Percentiles rank a stretch among this genome's conserved stretches.
Evolutionary conservation across 2,797 vertebrate genomes (phyloP).

Genomic region (Fringilla coelebs): DNA sequence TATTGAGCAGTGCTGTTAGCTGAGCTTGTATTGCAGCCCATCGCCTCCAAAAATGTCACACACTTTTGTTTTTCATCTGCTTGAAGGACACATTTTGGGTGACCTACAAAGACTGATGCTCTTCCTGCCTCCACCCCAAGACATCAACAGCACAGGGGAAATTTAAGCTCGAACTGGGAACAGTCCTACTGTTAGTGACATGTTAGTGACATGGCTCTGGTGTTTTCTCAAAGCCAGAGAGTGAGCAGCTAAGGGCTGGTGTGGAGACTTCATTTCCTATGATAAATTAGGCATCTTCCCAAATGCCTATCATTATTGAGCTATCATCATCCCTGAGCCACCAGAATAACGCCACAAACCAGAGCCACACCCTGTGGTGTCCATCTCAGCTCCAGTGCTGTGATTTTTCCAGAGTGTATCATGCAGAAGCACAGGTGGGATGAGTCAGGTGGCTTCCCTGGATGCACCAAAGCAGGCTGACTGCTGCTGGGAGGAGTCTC

Average conservation of each 20-base stretch:
- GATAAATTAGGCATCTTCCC: background rate
- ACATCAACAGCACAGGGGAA: background rate
- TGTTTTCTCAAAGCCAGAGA: background rate
- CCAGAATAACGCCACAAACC: background rate
- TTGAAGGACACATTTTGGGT: background rate
- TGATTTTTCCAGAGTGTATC: background rate
- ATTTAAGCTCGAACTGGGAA: background rate
- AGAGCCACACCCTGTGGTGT: fast-evolving
- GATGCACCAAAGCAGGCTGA: background rate
- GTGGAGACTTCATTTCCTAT: background rate
- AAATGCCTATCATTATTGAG: background rate
- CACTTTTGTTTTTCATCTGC: background rate
- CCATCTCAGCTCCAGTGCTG: background rate
- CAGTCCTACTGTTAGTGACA: background rate
- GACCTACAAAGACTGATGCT: background rate
- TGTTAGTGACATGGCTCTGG: background rate
- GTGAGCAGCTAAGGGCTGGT: background rate
- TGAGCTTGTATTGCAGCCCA: background rate
- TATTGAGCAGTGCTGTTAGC: background rate
- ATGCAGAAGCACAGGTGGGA: background rate
- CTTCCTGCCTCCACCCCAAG: background rate
- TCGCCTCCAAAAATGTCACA: background rate
- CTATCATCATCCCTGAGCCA: background rate
- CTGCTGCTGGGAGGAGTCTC: background rate
- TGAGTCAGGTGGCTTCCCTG: background rate